Evolutionary conservation across 2,888 invertebrate species (phyloP).

Genomic region (Ochlodes sylvanus): DNA sequence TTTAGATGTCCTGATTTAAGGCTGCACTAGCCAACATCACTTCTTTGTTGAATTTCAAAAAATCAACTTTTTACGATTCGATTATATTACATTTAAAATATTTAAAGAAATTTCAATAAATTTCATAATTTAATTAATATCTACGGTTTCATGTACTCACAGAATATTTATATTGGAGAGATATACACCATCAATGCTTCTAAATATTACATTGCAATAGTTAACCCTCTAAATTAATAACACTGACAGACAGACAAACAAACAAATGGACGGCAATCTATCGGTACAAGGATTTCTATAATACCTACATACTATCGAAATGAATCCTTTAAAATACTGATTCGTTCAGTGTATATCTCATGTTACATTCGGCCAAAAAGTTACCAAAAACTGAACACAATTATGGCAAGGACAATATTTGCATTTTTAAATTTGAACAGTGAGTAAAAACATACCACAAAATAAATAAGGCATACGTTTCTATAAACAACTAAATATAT

Average conservation of each 20-base stretch:
- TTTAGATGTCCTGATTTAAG: too few relatives aligned
- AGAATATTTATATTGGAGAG: not conserved
- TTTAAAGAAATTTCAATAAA: too few relatives aligned
- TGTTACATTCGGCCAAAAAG: not conserved
- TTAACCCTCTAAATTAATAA: not conserved
- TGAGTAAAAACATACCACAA: not conserved
- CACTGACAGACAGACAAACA: constrained; percentile 2
- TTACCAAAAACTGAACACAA: not conserved
- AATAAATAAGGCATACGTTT: not conserved
- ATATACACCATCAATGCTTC: not conserved
- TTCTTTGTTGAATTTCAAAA: too few relatives aligned
- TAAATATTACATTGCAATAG: not conserved
- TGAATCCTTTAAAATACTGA: not conserved
- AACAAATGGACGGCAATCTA: constrained; percentile 1
- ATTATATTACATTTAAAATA: too few relatives aligned
- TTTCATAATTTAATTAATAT: not conserved
- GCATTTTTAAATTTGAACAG: too few relatives aligned
- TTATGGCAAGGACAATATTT: not conserved
- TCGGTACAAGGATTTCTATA: not conserved
- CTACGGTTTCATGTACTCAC: not conserved
- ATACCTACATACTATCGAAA: not conserved
- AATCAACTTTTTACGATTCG: too few relatives aligned
- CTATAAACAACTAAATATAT: not conserved
- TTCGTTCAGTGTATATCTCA: not conserved
- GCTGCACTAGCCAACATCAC: too few relatives aligned